Evolutionary conservation across 2,888 invertebrate genomes (phyloP).

Genomic region (Ennomos fuscantarius): DNA sequence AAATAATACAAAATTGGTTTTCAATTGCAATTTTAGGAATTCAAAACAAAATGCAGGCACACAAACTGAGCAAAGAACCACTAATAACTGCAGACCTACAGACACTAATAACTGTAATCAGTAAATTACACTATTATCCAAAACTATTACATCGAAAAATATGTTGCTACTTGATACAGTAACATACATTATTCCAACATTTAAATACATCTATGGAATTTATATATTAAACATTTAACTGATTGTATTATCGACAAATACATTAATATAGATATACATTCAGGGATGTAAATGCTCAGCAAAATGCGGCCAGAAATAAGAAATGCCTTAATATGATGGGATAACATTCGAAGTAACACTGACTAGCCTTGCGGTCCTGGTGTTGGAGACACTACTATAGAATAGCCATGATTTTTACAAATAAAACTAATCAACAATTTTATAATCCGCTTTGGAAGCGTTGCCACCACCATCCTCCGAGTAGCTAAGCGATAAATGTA

Average conservation of each 20-base stretch:
- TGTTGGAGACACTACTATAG: conserved; percentile 34
- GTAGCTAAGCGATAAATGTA: conserved; percentile 6
- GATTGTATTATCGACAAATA: conserved; percentile 45
- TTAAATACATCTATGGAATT: conserved; percentile 71
- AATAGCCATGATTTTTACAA: conserved; percentile 49
- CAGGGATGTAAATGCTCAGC: conserved; percentile 63
- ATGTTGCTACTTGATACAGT: conserved; percentile 65
- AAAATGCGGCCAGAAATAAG: conserved; percentile 64
- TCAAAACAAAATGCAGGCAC: conserved; percentile 62
- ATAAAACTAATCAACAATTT: conserved; percentile 76
- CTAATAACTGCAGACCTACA: conserved; percentile 61
- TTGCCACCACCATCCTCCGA: conserved; percentile 38
- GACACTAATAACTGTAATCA: conserved; percentile 55
- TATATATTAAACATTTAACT: conserved; percentile 47
- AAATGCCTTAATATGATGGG: conserved; percentile 39
- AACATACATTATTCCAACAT: conserved; percentile 57
- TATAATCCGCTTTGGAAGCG: conserved; percentile 43
- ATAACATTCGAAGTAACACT: conserved; percentile 52
- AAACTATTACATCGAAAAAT: conserved; percentile 71
- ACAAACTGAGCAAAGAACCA: conserved; percentile 75
- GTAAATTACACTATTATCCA: conserved; percentile 55
- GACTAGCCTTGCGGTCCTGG: conserved; percentile 50
- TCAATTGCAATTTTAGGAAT: conserved; percentile 71
- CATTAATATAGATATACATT: conserved; percentile 40
- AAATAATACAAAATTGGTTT: conserved; percentile 83